Percentiles rank a stretch among this genome's conserved stretches.
Conservation (phyloP, 1,140 invertebrate species). For the Gonioctena quinquepunctata region DNA sequence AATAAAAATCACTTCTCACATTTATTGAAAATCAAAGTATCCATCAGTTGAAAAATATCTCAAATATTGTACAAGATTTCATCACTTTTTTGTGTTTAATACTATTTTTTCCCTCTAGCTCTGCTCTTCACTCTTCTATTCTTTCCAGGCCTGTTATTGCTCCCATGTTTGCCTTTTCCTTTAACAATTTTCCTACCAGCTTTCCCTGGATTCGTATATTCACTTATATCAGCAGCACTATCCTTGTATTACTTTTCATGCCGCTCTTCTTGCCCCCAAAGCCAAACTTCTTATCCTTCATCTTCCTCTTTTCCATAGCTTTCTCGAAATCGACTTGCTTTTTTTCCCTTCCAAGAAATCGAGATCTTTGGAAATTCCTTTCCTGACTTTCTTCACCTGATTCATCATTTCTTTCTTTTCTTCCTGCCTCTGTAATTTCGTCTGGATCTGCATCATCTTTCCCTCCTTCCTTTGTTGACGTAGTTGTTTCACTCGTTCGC, state of each 20-base stretch:
- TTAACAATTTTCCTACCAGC: conserved; percentile 23
- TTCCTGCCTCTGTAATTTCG: conserved; percentile 74
- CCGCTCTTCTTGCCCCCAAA: conserved; percentile 95
- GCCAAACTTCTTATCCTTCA: conserved; percentile 88
- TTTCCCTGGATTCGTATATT: conserved; percentile 51
- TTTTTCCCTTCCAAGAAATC: conserved; percentile 84
- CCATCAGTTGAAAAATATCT: no score
- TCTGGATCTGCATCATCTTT: conserved; percentile 83
- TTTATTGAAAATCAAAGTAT: no score
- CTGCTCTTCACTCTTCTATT: conserved; percentile 43
- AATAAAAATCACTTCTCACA: no score
- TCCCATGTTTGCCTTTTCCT: conserved; percentile 17
- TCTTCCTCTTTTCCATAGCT: conserved; percentile 64
- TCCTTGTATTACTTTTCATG: conserved; percentile 86
- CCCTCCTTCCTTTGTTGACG: conserved; percentile 90
- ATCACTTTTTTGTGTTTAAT: no score
- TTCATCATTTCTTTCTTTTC: conserved; percentile 82
- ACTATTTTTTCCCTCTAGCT: conserved; percentile 33
- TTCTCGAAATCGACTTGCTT: conserved; percentile 58
- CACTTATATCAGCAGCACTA: conserved; percentile 71
- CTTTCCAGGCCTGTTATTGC: conserved; percentile 43
- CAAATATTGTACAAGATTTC: no score
- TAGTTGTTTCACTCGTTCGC: conserved; percentile 87
- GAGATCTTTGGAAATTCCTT: conserved; percentile 77
- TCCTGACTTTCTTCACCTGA: conserved; percentile 82